Conservation (phyloP, 1,140 invertebrate species). For the Steinernema feltiae region DNA sequence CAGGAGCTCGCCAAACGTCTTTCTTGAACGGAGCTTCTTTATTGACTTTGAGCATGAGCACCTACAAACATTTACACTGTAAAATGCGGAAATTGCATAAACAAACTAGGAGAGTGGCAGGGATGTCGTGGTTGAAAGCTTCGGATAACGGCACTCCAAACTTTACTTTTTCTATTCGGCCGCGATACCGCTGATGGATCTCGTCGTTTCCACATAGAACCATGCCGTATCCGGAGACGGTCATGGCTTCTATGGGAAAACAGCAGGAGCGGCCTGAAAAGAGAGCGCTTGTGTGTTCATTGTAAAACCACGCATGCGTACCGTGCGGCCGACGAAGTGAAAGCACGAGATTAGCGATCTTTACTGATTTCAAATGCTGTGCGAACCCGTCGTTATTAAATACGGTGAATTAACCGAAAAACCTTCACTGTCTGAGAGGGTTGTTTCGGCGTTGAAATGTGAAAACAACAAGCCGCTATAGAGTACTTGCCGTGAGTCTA, state of each 20-base stretch:
- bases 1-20: slow-evolving; percentile 86
- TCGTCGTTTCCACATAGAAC: slow-evolving; percentile 57
- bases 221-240: slow-evolving; percentile 51
- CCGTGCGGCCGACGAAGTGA: slow-evolving; percentile 6
- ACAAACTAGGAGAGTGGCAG: slow-evolving; percentile 52
- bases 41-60: slow-evolving; percentile 83
- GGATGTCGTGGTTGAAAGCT: slow-evolving; percentile 56
- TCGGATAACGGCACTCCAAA: slow-evolving; percentile 56
- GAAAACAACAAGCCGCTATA: neutral
- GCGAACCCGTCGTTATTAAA: neutral
- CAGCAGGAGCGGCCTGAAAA: neutral
- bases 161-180: slow-evolving; percentile 57
- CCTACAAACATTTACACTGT: slow-evolving; percentile 61
- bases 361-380: slow-evolving; percentile 3
- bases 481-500: neutral
- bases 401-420: neutral
- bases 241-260: slow-evolving; percentile 35
- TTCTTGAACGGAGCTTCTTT: slow-evolving; percentile 85
- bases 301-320: neutral
- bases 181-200: slow-evolving; percentile 53
- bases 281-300: neutral
- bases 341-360: slow-evolving; percentile 13
- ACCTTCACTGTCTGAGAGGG: neutral
- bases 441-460: neutral
- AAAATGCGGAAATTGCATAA: slow-evolving; percentile 26